Conservation (phyloP, 2,888 invertebrate species). For the Physocephala rufipes region DNA sequence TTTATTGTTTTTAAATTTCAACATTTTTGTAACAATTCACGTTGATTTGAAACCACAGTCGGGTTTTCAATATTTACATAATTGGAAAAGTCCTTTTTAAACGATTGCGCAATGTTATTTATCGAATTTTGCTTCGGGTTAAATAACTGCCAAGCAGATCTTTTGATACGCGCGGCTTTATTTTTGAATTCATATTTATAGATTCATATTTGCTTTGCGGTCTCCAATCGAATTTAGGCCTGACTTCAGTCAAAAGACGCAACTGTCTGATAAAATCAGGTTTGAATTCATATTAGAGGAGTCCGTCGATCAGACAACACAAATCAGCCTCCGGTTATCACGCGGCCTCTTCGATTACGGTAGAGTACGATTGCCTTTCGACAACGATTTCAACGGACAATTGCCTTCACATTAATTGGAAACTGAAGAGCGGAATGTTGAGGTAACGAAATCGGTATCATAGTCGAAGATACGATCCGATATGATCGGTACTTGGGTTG, state of each 20-base stretch:
- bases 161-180: not conserved
- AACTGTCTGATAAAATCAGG: not conserved
- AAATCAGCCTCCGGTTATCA: slow-evolving; percentile 52
- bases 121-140: slow-evolving; percentile 16
- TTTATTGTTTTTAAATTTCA: no score
- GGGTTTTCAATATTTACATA: no score
- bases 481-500: not conserved
- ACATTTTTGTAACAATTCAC: no score
- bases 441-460: not conserved
- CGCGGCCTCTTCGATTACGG: slow-evolving; percentile 35
- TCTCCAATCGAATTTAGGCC: not conserved
- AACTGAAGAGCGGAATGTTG: not conserved
- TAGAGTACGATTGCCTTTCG: not conserved
- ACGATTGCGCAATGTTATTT: not conserved
- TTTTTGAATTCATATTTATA: slow-evolving; percentile 23
- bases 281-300: slow-evolving; percentile 25
- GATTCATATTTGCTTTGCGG: slow-evolving; percentile 29
- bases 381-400: no score
- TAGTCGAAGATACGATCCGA: slow-evolving; percentile 21
- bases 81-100: not conserved
- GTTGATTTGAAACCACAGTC: no score
- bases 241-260: not conserved
- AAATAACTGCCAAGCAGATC: slow-evolving; percentile 1
- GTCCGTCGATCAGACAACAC: slow-evolving; percentile 35
- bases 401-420: not conserved